phyloP scores from a whole-genome alignment of 2,113 vertebrate species.

The Hippocampus guttulatus region DNA sequence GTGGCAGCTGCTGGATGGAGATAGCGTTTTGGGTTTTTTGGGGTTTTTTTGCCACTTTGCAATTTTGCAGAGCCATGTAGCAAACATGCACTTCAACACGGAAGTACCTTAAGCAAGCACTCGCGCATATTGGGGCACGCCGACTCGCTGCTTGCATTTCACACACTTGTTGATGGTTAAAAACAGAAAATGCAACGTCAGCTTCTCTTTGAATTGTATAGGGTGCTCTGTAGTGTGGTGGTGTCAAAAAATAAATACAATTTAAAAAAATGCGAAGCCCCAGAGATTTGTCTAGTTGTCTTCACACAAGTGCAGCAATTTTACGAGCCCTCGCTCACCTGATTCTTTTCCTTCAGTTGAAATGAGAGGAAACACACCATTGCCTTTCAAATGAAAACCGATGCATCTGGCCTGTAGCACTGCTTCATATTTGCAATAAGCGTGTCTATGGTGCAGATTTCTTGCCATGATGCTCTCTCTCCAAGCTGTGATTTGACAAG shows the following conservation, averaged over 20 bases:
- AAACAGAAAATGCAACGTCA: slow-evolving; percentile 48
- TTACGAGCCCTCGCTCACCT: slow-evolving; percentile 40
- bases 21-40: slow-evolving; percentile 48
- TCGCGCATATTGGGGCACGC: slow-evolving; percentile 34
- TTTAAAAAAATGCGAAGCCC: slow-evolving; percentile 21
- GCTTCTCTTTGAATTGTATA: slow-evolving; percentile 47
- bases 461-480: slow-evolving; percentile 48
- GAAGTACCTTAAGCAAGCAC: slow-evolving; percentile 49
- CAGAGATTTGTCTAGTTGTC: slow-evolving; percentile 31
- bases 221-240: slow-evolving; percentile 25
- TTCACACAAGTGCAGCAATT: slow-evolving; percentile 33
- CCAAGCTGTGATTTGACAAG: slow-evolving; percentile 45
- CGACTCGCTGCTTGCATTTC: slow-evolving; percentile 41
- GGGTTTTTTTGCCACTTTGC: slow-evolving; percentile 1
- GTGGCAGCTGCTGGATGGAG: slow-evolving; percentile 72
- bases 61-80: slow-evolving; percentile 42
- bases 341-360: slow-evolving; percentile 40
- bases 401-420: slow-evolving; percentile 31
- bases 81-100: slow-evolving; percentile 39
- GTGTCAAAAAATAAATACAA: slow-evolving; percentile 36
- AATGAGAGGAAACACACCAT: slow-evolving; percentile 10
- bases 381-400: slow-evolving; percentile 26
- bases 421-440: slow-evolving; percentile 47
- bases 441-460: slow-evolving; percentile 43
- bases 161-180: slow-evolving; percentile 44